Conservation (phyloP, 2,797 vertebrate genomes). For the Melanotaenia nigrans region DNA sequence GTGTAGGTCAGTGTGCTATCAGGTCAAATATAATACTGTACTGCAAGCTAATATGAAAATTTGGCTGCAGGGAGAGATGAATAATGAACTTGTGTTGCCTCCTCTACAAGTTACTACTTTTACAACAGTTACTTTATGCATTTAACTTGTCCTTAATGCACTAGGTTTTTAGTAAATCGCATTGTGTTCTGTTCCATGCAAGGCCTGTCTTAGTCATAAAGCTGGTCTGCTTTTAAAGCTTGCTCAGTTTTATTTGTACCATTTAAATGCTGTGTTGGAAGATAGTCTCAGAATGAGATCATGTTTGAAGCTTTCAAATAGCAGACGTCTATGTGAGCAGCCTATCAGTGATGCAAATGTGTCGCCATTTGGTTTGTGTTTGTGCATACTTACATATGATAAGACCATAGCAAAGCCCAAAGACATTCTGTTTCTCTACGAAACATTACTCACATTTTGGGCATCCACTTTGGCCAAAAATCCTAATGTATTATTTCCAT, state of each 20-base stretch:
- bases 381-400: constrained; percentile 19
- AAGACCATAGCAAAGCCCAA: constrained; percentile 28
- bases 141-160: constrained; percentile 3
- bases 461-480: constrained; percentile 32
- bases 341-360: constrained; percentile 47
- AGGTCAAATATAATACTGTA: constrained; percentile 63
- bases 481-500: neutral
- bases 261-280: constrained; percentile 17
- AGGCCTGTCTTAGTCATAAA: neutral
- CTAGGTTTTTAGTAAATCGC: neutral
- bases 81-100: constrained; percentile 13
- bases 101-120: neutral
- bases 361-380: constrained; percentile 46
- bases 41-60: constrained; percentile 53
- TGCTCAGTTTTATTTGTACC: constrained; percentile 20
- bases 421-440: constrained; percentile 34
- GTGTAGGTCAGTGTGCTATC: constrained; percentile 71
- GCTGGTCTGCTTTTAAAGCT: constrained; percentile 6
- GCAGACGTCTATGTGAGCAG: constrained; percentile 40
- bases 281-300: constrained; percentile 52
- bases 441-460: constrained; percentile 57
- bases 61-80: constrained; percentile 25
- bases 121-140: neutral
- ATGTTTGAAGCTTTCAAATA: constrained; percentile 42
- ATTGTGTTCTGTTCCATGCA: neutral